A percentile compares a stretch with the other conserved stretches of the same genome.
phyloP scores from a whole-genome alignment of 2,797 vertebrate species.

The Sebastes itinus region DNA sequence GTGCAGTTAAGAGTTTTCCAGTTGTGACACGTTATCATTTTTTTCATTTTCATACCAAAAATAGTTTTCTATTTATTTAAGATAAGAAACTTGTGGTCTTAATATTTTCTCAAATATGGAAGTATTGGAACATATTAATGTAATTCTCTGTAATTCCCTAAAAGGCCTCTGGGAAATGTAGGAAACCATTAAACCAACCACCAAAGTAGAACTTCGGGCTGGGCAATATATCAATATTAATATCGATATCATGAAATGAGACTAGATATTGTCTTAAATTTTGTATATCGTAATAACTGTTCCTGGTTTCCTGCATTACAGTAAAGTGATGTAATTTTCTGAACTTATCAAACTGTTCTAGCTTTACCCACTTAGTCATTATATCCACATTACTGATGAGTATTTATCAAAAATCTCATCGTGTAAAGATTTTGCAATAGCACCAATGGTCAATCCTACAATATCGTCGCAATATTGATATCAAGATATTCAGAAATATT shows the following conservation, averaged over 20 bases:
- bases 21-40: not conserved
- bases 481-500: not conserved
- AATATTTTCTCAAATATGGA: not conserved
- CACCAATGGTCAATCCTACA: not conserved
- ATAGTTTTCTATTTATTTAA: constrained; percentile 41
- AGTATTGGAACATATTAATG: not conserved
- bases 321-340: not conserved
- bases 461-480: not conserved
- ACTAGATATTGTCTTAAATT: not conserved
- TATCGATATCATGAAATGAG: not conserved
- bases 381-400: not conserved
- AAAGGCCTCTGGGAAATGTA: not conserved
- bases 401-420: no score
- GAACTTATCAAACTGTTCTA: no score
- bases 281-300: no score
- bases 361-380: no score
- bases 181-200: not conserved
- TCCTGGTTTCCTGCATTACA: not conserved
- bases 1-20: not conserved
- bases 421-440: not conserved
- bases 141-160: not conserved
- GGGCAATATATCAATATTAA: no score
- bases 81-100: not conserved
- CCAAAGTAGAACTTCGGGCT: not conserved
- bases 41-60: not conserved